Percentiles rank a stretch among this genome's conserved stretches.
phyloP scores from a whole-genome alignment of 92 coral and sea anemone species.

The Siderastrea siderea region DNA sequence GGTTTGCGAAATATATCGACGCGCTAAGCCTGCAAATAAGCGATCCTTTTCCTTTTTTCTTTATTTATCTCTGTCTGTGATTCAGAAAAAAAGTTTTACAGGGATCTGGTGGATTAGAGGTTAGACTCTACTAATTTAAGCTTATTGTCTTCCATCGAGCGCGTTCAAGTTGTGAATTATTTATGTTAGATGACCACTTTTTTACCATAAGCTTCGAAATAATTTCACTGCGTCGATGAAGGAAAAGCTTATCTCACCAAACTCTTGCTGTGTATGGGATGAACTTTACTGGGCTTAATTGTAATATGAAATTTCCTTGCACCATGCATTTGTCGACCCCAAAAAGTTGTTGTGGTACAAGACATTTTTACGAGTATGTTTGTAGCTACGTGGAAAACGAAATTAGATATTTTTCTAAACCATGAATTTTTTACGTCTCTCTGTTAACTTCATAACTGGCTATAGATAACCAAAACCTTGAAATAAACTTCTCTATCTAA shows the following conservation, averaged over 20 bases:
- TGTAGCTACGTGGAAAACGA: conserved; percentile 9
- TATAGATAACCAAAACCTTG: neutral
- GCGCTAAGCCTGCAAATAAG: too few species aligned
- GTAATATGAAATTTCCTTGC: too few species aligned
- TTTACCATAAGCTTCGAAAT: neutral
- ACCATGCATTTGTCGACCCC: neutral
- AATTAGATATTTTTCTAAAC: conserved; percentile 3
- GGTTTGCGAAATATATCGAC: neutral
- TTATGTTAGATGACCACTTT: conserved; percentile 37
- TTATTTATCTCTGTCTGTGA: neutral
- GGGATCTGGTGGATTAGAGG: neutral
- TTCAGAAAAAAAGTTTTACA: neutral
- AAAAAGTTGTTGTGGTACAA: neutral
- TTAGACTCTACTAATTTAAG: neutral
- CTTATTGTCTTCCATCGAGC: conserved; percentile 35
- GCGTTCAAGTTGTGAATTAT: conserved; percentile 29
- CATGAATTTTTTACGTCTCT: conserved; percentile 35
- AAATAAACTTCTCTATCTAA: neutral
- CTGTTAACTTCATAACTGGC: conserved; percentile 27
- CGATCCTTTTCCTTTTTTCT: neutral
- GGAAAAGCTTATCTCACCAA: neutral
- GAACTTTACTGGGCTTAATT: neutral
- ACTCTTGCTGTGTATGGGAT: neutral
- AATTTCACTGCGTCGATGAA: neutral
- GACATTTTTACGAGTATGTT: neutral